Percentiles rank a stretch among this genome's conserved stretches.
phyloP scores from a whole-genome alignment of 2,888 invertebrate species.

The Lepetodrilus schrolli region DNA sequence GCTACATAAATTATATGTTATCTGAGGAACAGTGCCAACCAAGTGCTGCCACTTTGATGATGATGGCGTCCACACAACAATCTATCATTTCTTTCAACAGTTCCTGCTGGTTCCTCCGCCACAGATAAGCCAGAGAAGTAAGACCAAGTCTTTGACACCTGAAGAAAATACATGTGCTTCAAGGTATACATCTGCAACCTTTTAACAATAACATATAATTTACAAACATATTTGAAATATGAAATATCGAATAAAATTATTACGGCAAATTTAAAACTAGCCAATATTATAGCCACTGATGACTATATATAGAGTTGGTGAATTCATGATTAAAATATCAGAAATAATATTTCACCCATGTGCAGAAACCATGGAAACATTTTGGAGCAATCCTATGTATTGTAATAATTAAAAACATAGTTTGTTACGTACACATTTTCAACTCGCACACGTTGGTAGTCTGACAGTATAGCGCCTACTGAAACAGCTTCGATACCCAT shows the following conservation, averaged over 20 bases:
- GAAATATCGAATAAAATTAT: neutral
- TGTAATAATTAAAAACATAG: no score
- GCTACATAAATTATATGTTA: no score
- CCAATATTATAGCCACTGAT: no score
- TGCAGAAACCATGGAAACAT: no score
- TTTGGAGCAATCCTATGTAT: no score
- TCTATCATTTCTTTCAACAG: slow-evolving; percentile 97
- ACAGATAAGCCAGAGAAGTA: slow-evolving; percentile 92
- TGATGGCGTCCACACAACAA: slow-evolving; percentile 91
- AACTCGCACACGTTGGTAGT: slow-evolving; percentile 97
- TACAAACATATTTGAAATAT: neutral
- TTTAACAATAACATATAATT: no score
- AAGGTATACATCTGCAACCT: no score
- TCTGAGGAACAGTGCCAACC: slow-evolving; percentile 63
- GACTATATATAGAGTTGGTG: neutral
- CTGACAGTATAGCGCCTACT: slow-evolving; percentile 97
- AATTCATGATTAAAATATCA: neutral
- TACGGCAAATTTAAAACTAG: no score
- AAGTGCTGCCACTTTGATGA: slow-evolving; percentile 97
- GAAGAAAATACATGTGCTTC: no score
- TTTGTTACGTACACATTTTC: slow-evolving; percentile 93
- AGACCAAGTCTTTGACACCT: slow-evolving; percentile 93
- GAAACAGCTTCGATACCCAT: slow-evolving; percentile 90
- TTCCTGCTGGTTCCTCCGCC: slow-evolving; percentile 96
- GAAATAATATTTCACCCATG: neutral